phyloP scores from a whole-genome alignment of 2,888 invertebrate genomes.

The Leuctra nigra region DNA sequence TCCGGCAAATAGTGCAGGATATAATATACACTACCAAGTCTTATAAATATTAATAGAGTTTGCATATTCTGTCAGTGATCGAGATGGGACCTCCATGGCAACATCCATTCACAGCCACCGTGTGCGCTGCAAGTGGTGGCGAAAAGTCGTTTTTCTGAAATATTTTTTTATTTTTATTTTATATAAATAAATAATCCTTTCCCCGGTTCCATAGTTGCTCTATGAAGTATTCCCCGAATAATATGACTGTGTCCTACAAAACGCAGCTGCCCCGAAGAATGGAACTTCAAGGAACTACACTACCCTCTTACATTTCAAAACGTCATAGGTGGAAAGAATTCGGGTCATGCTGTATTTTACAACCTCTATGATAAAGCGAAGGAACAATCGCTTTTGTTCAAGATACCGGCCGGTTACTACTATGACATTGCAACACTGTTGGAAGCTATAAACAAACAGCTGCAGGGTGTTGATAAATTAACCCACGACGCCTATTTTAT shows the following conservation, averaged over 20 bases:
- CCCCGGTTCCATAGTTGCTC: conserved; percentile 32
- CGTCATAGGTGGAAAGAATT: conserved; percentile 4
- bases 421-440: neutral
- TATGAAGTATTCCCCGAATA: conserved; percentile 31
- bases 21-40: too few species aligned
- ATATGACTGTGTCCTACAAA: conserved; percentile 31
- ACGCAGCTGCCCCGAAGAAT: conserved; percentile 31
- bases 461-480: too few species aligned
- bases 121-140: too few species aligned
- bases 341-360: neutral
- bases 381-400: neutral
- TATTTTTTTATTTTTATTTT: too few species aligned
- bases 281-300: conserved; percentile 29
- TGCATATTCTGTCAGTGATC: too few species aligned
- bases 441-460: neutral
- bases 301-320: conserved; percentile 24
- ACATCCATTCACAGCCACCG: too few species aligned
- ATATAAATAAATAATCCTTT: conserved; percentile 31
- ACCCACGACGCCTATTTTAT: neutral
- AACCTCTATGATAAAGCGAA: neutral
- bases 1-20: too few species aligned
- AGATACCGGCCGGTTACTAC: neutral
- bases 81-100: too few species aligned
- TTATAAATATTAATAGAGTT: too few species aligned
- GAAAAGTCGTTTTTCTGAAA: too few species aligned